These are phyloP conservation scores for Pempheris klunzingeri DNA, from an alignment of 2,797 vertebrate species.

Conservation along the genomic window DNA sequence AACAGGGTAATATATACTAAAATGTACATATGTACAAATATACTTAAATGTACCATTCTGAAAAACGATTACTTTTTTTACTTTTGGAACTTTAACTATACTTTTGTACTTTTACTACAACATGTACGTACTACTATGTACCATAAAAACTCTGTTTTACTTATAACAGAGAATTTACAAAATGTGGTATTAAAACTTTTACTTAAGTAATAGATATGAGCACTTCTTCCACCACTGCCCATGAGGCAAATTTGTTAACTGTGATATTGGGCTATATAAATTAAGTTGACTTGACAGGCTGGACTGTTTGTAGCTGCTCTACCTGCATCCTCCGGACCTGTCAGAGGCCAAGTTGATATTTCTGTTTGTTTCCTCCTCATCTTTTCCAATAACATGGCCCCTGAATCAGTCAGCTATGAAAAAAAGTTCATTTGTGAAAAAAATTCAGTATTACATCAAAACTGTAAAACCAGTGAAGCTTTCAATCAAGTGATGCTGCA, in stretches of 20 bases:
- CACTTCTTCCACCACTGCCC: no score
- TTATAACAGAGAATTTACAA: no score
- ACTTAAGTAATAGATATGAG: no score
- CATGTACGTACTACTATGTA: no score
- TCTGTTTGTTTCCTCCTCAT: conserved; percentile 82
- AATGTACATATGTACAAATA: no score
- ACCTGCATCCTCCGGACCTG: conserved; percentile 83
- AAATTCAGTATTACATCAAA: background rate
- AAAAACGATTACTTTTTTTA: no score
- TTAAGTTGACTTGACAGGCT: background rate
- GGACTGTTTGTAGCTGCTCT: conserved; percentile 17
- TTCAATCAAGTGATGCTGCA: background rate
- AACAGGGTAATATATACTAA: no score
- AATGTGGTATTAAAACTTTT: no score
- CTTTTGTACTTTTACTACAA: no score
- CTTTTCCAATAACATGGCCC: conserved; percentile 76
- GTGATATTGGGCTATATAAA: background rate
- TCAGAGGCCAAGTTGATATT: conserved; percentile 80
- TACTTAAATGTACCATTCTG: no score
- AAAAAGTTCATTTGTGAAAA: background rate
- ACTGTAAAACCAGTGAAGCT: background rate
- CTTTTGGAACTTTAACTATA: no score
- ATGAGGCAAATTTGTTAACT: background rate
- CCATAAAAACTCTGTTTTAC: no score
- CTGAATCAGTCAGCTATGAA: conserved; percentile 53